These are phyloP conservation scores for Meandrina meandrites DNA, from an alignment of 92 coral and sea anemone genomes.

Conservation along the genomic window DNA sequence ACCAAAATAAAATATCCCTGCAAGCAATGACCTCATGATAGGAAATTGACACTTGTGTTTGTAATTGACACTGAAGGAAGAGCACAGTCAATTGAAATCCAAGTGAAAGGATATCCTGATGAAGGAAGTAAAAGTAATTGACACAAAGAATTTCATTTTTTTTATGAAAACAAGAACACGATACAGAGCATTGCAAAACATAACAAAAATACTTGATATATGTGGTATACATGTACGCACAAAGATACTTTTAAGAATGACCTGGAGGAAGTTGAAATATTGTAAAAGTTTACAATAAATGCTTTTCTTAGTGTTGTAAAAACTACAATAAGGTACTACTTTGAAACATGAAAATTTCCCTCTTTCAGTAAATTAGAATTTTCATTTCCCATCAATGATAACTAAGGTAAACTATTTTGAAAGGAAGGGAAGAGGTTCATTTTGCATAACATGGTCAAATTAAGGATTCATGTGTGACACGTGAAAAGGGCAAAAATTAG, in stretches of 20 bases:
- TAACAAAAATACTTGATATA: no score
- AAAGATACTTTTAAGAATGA: neutral
- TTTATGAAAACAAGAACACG: neutral
- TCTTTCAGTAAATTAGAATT: no score
- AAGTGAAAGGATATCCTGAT: neutral
- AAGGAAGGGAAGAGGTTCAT: no score
- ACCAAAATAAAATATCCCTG: neutral
- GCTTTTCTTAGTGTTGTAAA: no score
- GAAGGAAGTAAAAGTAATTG: neutral
- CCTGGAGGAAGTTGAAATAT: neutral
- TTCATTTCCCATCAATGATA: no score
- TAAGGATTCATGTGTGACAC: no score
- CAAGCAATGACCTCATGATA: neutral
- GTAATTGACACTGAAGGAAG: neutral
- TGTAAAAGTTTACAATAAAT: no score
- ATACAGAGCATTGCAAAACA: neutral
- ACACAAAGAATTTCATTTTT: neutral
- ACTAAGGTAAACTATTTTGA: no score
- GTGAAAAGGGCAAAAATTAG: no score
- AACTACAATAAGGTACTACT: no score
- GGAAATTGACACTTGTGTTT: neutral
- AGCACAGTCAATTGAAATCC: neutral
- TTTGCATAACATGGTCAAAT: no score
- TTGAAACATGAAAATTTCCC: no score
- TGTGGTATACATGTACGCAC: neutral